These are phyloP conservation scores for Cavia porcellus DNA, from an alignment of 2,113 vertebrate genomes.

Conservation along the genomic window DNA sequence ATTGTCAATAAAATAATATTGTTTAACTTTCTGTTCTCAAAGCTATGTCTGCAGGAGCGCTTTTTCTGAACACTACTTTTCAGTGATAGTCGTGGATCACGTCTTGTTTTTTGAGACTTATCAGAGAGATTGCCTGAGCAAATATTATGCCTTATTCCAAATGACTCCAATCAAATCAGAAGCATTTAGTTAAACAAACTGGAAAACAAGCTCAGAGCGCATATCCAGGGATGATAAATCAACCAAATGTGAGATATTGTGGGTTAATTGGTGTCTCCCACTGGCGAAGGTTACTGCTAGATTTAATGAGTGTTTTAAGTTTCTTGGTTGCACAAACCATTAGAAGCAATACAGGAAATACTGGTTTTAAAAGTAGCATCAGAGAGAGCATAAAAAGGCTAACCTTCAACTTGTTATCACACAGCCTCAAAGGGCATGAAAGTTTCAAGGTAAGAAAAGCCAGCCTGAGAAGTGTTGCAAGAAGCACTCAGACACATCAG, in stretches of 20 bases:
- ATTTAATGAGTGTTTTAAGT: slow-evolving; percentile 53
- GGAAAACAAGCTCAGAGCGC: slow-evolving; percentile 49
- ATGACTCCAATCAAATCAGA: slow-evolving; percentile 59
- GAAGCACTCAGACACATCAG: neutral
- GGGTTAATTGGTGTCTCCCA: slow-evolving; percentile 49
- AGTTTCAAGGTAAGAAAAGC: neutral
- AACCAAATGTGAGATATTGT: slow-evolving; percentile 40
- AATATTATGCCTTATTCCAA: slow-evolving; percentile 44
- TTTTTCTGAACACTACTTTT: slow-evolving; percentile 40
- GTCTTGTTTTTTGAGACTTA: slow-evolving; percentile 48
- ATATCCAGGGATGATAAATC: slow-evolving; percentile 38
- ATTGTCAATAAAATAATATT: neutral
- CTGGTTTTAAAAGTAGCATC: neutral
- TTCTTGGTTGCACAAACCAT: neutral
- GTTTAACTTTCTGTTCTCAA: slow-evolving; percentile 2
- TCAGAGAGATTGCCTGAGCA: slow-evolving; percentile 4
- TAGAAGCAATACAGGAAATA: neutral
- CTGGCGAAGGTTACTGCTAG: neutral
- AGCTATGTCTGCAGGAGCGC: neutral
- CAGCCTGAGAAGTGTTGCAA: neutral
- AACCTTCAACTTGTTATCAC: neutral
- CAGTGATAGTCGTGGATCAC: neutral
- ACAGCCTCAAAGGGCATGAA: neutral
- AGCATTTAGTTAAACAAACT: slow-evolving; percentile 46
- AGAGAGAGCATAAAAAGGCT: neutral